Base-by-base conservation (phyloP, 2,797 vertebrate genomes). In the Thripadectes ignobilis region DNA sequence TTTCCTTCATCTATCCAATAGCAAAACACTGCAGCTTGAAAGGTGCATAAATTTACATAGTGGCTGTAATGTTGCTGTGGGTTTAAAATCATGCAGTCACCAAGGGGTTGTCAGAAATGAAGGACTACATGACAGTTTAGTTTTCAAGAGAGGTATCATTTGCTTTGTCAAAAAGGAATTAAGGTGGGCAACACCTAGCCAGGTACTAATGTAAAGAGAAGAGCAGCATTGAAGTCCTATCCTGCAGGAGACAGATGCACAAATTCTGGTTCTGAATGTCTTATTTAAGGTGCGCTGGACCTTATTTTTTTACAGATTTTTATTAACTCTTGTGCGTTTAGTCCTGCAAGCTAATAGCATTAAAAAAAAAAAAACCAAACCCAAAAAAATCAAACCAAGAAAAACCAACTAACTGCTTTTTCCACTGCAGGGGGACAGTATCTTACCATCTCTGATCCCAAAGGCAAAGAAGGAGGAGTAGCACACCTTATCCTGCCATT, bases 401-500 rank as follows among this genome's bases (percentile, higher is more conserved):
- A 55, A 43, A 63, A 9, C 3, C 23, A n/a, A 0, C 8, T 39
- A 30, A 21, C 22, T 51, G 12, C 21, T 74, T 82, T 94, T 92
- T 76, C 66, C 67, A 3, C 96, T 95, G 71, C 96, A 99, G 99
- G 99, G 59, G 99, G 99, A 59, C 98, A 98, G 38, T 99, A 99
- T 93, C 98, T 99, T 79, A 98, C 98, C 7, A 98, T 99, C 75
- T 98, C 98, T 0, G 98, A 99, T 45, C 97, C 98, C 20, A 98
- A 98, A 85, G 98, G 97, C 92, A 98, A 98, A 38, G 98, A 93
- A 6, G 98, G 98, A n/a, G 97, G 98, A 66, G 98, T 93, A 8
- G 99, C 99, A 1, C 98, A 99, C 75, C 97, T 99, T 68, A 97
- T 98, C 89, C 98, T 99, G 32, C 98, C 98, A 0, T 95, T 99